Evolutionary conservation across 2,797 vertebrate genomes (phyloP), one percentile per base, ranked within the genome.

Genomic region (Enteromius unitaeniatus): DNA sequence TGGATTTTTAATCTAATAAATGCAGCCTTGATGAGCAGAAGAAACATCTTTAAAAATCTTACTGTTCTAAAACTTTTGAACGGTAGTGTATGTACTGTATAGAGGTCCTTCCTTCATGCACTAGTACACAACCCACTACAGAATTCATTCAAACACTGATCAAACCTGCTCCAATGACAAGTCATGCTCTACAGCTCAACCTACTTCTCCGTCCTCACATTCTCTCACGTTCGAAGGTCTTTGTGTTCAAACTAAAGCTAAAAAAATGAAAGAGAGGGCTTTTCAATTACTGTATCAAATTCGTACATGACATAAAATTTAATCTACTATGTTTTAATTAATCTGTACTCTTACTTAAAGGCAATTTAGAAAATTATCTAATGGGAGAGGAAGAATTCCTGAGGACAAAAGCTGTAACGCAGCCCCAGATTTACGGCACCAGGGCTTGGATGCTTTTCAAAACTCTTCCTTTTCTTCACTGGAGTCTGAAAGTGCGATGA

Each of bases 321-420:
- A 94, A 94, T 91, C 89, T 89, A 94, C 91, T 92, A 91, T 85
- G 88, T 93, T 94, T 95, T 95, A 95, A 95, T 95, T 95, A 95
- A 95, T 95, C 91, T 90, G 88, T 92, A 91, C 90, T 91, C 92
- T 95, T 93, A 94, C 93, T 94, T 94, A 92, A 94, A 95, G 91
- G 91, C 92, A 93, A 94, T 94, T 94, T 93, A 93, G 94, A 92
- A 94, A 93, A 93, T 94, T 89, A 93, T 93, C 93, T 92, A 89
- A 88, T 79, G 34, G 76, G 78, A 86, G 83, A 89, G 81, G 87
- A 77, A 88, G 74, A 85, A 88, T 88, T 89, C 86, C 88, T 86
- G 89, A 81, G 90, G 90, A 88, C 89, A 91, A 91, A 91, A 90
- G 19, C 75, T 55, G 34, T 55, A 79, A 53, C 19, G 87, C 67